Evolutionary conservation across 2,888 invertebrate species (phyloP), one percentile per base, ranked within the genome.

Genomic region (Philereme vetulata): DNA sequence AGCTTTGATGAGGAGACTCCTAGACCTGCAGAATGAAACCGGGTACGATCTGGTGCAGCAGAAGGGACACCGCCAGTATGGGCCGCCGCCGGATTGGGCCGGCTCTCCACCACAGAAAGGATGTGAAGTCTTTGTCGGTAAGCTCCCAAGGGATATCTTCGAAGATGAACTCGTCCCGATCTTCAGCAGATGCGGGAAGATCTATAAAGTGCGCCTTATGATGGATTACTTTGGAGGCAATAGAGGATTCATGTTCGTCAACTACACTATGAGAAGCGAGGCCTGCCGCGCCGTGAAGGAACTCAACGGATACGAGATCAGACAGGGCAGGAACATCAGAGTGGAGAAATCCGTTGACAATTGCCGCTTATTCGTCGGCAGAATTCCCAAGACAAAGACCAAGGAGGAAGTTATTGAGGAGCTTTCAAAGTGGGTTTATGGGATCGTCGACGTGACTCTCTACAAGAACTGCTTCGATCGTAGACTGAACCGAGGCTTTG

Each of bases 271-370:
- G 48, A 79, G 86, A 4, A 78, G 84, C 1, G 93, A 95, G n/a
- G 97, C 97, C 0, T 88, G 91, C 49, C 83, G 80, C 21, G 97
- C 97, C 0, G 94, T 96, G 4, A 79, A 85, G 46, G 84, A 93
- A 48, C 84, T 97, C 46, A 94, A 97, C 80, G 94, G 95, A 11
- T 94, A 86, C 72, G 94, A 95, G 80, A 94, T 97, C 11, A 84
- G 95, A 40, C 93, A 93, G 0, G 94, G 94, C 5, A 87, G 94
- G 44, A 87, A 85, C 51, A 94, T 98, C 33, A 96, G 96, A 0
- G 97, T 97, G 3, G 95, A 95, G 0, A 95, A 94, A 70, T 96
- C 96, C 3, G 94, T 96, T 0, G 97, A 98, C 80, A 98, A 98
- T 82, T 95, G 96, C 72, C 93, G 97, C 0, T 87, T 97, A 0